phyloP scores from a whole-genome alignment of 2,797 vertebrate genomes.

The Aplochiton taeniatus region DNA sequence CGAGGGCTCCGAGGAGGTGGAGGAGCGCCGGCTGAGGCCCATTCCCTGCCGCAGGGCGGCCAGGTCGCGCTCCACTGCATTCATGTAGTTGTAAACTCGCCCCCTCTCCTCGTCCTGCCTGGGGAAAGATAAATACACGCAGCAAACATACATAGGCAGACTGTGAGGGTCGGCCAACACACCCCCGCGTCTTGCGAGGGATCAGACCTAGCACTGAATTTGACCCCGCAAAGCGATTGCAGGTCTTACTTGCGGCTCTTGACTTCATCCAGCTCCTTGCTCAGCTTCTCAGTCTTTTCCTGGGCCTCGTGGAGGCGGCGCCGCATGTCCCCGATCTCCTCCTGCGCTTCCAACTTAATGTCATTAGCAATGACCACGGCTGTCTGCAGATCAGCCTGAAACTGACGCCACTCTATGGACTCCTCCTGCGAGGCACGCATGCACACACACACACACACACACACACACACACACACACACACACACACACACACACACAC shows the following conservation, averaged over 20 bases:
- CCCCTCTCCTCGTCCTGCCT: conserved; percentile 96
- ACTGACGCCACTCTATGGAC: conserved; percentile 96
- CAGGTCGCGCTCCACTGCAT: conserved; percentile 91
- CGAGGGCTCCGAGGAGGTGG: conserved; percentile 92
- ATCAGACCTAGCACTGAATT: too few relatives aligned
- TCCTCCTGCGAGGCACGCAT: conserved; percentile 79
- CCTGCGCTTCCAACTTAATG: conserved; percentile 95
- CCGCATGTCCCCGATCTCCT: conserved; percentile 93
- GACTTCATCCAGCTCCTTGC: conserved; percentile 91
- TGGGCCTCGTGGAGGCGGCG: conserved; percentile 87
- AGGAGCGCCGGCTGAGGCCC: conserved; percentile 91
- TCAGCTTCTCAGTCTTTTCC: conserved; percentile 92
- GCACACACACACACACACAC: background rate
- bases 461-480: background rate
- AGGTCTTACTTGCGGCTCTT: conserved; percentile 91
- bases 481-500: background rate
- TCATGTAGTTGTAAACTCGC: conserved; percentile 98
- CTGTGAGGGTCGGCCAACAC: too few relatives aligned
- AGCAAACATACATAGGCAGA: background rate
- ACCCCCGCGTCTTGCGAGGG: too few relatives aligned
- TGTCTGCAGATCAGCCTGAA: conserved; percentile 95
- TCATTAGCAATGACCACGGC: conserved; percentile 96
- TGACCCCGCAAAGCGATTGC: too few relatives aligned
- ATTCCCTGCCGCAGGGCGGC: conserved; percentile 93
- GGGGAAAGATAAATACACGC: conserved; percentile 22